Conservation (phyloP, 2,888 invertebrate species). For the Lochmaea capreae region DNA sequence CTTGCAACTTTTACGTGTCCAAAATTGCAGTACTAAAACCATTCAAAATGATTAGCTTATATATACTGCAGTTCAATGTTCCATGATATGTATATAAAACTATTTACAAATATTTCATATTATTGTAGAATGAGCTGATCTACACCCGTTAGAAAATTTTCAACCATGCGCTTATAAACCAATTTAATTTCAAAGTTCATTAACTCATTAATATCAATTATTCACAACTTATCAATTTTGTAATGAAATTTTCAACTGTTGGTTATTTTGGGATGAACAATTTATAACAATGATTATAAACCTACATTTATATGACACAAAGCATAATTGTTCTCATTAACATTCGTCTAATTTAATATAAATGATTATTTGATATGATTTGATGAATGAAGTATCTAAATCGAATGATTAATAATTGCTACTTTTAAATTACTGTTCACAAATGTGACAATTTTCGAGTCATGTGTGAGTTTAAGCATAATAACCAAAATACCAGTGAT, state of each 20-base stretch:
- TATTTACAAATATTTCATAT: too few relatives aligned
- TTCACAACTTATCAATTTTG: conserved; percentile 1
- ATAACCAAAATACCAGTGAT: too few relatives aligned
- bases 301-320: neutral
- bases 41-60: too few relatives aligned
- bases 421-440: neutral
- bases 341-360: neutral
- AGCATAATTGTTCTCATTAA: neutral
- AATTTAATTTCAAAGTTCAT: neutral
- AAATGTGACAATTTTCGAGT: neutral
- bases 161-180: neutral
- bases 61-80: too few relatives aligned
- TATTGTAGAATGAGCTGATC: too few relatives aligned
- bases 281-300: neutral
- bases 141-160: neutral
- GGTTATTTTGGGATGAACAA: neutral
- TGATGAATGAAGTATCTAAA: neutral
- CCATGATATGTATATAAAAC: too few relatives aligned
- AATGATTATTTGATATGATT: neutral
- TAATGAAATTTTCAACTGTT: conserved; percentile 7
- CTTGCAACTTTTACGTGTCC: too few relatives aligned
- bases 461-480: too few relatives aligned
- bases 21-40: too few relatives aligned
- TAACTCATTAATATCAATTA: neutral
- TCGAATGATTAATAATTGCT: neutral